Percentiles rank a stretch among this genome's conserved stretches.
Evolutionary conservation across 2,113 vertebrate genomes (phyloP).

Genomic region (Thamnophis sirtalis): DNA sequence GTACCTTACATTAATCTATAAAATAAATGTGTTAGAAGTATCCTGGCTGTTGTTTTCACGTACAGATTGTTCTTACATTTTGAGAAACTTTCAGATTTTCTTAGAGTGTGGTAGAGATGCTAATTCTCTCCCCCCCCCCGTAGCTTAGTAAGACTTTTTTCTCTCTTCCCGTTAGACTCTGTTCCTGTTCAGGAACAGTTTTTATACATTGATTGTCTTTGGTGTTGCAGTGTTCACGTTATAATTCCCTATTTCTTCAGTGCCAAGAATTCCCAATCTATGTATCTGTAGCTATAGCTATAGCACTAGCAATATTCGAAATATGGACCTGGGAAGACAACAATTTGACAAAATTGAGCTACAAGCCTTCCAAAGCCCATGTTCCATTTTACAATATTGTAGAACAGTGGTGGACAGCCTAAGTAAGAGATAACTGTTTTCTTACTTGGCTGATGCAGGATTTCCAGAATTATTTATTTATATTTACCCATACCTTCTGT

Average conservation of each 20-base stretch:
- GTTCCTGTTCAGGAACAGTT: neutral
- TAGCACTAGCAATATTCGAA: neutral
- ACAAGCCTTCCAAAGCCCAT: neutral
- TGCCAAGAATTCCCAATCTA: neutral
- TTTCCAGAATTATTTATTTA: neutral
- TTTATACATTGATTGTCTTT: neutral
- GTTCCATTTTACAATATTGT: neutral
- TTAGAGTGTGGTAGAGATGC: neutral
- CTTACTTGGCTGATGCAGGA: neutral
- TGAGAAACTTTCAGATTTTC: neutral
- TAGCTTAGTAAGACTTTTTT: too few species aligned
- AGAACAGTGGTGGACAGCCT: neutral
- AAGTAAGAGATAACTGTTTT: neutral
- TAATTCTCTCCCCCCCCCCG: neutral
- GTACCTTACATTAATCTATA: neutral
- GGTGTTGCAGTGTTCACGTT: neutral
- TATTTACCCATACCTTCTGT: neutral
- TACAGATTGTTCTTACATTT: neutral
- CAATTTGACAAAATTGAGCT: neutral
- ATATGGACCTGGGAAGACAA: neutral
- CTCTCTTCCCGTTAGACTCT: too few species aligned
- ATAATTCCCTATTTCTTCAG: neutral
- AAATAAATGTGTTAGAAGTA: neutral
- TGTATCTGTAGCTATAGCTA: neutral
- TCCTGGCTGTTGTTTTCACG: neutral